Conservation (phyloP, 2,113 vertebrate genomes). For the Lepus timidus region DNA sequence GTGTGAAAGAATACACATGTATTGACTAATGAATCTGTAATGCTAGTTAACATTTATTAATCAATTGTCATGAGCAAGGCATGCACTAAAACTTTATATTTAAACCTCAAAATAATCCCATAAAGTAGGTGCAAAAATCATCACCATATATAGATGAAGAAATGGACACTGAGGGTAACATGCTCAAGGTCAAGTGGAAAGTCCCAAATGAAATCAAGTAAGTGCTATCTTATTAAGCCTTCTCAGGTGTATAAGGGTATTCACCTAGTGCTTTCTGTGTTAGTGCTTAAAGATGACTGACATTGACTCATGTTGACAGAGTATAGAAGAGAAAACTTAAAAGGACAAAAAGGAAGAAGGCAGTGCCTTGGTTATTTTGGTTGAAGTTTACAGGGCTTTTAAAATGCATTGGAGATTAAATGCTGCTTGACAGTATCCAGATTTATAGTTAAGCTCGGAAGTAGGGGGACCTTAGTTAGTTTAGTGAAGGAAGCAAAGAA, state of each 20-base stretch:
- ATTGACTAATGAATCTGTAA: not conserved
- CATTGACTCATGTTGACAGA: not conserved
- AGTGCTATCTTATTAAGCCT: not conserved
- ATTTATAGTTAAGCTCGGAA: slow-evolving; percentile 65
- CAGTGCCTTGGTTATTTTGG: slow-evolving; percentile 10
- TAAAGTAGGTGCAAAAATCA: not conserved
- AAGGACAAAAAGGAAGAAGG: not conserved
- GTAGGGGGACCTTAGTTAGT: not conserved
- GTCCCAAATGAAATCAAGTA: not conserved
- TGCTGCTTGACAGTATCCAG: slow-evolving; percentile 37
- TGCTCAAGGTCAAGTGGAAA: not conserved
- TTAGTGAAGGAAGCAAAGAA: slow-evolving; percentile 64
- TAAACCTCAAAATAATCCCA: not conserved
- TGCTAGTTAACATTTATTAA: not conserved
- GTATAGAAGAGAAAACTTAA: not conserved
- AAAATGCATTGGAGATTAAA: slow-evolving; percentile 30
- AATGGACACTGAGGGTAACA: not conserved
- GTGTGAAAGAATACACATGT: not conserved
- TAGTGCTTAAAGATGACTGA: not conserved
- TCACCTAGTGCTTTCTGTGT: not conserved
- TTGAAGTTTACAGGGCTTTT: slow-evolving; percentile 60
- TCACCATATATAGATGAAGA: not conserved
- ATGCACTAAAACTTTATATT: not conserved
- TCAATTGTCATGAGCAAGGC: not conserved
- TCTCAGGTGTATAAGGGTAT: not conserved